Percentiles rank a stretch among this genome's conserved stretches.
Conservation (phyloP, 2,797 vertebrate species). For the Alcedo atthis region DNA sequence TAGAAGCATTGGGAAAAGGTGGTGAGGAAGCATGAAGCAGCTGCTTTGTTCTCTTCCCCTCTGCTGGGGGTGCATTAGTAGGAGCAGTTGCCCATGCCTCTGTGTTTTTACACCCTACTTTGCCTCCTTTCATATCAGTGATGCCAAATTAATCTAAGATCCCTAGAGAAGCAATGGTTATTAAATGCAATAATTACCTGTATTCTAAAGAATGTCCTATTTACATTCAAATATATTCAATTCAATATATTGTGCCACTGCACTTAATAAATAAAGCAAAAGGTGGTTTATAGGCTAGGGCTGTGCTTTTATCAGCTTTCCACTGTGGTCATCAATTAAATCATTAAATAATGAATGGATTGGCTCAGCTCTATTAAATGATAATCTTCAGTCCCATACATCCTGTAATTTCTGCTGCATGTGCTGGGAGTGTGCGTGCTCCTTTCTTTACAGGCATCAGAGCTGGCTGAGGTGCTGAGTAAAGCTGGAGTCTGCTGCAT, state of each 20-base stretch:
- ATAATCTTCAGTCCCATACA: conserved; percentile 15
- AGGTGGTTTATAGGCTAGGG: conserved; percentile 52
- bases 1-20: background rate
- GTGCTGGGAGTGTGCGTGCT: background rate
- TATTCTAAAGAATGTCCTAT: background rate
- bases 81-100: background rate
- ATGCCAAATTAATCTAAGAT: background rate
- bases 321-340: conserved; percentile 58
- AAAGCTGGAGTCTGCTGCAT: background rate
- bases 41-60: background rate
- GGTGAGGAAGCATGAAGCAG: background rate
- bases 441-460: background rate
- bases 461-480: background rate
- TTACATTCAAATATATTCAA: background rate
- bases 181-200: conserved; percentile 23
- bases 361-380: conserved; percentile 44
- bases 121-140: background rate
- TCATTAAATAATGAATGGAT: conserved; percentile 70
- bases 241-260: conserved; percentile 43
- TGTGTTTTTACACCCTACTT: background rate
- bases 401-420: background rate
- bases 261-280: conserved; percentile 65
- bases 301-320: conserved; percentile 47
- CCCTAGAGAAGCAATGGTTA: background rate
- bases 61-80: background rate